Evolutionary conservation across 2,888 invertebrate genomes (phyloP).

Genomic region (Drosophila multiciliata): DNA sequence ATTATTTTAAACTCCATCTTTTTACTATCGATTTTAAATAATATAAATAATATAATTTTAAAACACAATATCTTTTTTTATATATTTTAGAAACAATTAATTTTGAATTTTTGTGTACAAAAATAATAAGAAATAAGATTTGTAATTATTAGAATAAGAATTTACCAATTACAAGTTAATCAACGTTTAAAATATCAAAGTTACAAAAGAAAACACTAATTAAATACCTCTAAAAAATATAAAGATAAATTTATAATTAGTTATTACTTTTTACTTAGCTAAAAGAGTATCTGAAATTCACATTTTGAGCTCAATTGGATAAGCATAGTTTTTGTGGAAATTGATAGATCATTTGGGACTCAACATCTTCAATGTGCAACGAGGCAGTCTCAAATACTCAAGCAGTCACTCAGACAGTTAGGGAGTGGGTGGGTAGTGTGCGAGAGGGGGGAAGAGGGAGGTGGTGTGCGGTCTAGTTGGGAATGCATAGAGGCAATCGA

Average conservation of each 20-base stretch:
- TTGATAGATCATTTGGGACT: constrained; percentile 49
- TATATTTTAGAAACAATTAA: background rate
- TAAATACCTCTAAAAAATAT: background rate
- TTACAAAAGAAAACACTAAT: background rate
- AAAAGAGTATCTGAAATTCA: constrained; percentile 27
- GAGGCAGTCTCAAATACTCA: constrained; percentile 44
- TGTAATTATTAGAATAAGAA: background rate
- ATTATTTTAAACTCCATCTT: background rate
- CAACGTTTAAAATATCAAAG: background rate
- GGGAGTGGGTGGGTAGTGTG: background rate
- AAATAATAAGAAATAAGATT: background rate
- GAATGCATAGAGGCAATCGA: constrained; percentile 46
- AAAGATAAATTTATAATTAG: background rate
- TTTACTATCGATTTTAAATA: background rate
- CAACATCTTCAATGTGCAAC: constrained; percentile 39
- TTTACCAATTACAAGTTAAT: background rate
- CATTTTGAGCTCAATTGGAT: constrained; percentile 1
- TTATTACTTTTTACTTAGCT: no score
- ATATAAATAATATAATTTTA: background rate
- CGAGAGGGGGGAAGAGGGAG: background rate
- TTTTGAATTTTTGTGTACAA: background rate
- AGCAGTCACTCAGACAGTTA: constrained; percentile 12
- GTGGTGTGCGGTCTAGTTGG: background rate
- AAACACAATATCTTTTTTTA: background rate
- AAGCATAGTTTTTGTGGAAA: constrained; percentile 26